phyloP scores from a whole-genome alignment of 2,797 vertebrate genomes.

The Hydrocynus forskahlii region DNA sequence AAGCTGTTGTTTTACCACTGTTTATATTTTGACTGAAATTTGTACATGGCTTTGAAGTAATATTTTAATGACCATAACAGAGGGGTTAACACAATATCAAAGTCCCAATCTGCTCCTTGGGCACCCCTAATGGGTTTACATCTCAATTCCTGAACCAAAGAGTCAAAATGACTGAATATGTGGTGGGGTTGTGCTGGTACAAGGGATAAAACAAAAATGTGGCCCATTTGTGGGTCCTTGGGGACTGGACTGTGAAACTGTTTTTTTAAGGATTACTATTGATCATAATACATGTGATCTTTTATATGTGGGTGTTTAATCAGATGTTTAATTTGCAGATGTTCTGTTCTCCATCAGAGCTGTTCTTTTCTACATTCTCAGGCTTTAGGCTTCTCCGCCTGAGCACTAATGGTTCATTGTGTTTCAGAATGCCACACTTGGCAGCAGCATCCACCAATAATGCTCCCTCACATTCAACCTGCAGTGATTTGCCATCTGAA shows the following conservation, averaged over 20 bases:
- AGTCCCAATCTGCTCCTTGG: background rate
- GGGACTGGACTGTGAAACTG: background rate
- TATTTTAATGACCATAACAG: too few relatives aligned
- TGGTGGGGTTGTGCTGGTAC: background rate
- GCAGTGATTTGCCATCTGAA: constrained; percentile 22
- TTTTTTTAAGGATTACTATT: background rate
- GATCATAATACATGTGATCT: background rate
- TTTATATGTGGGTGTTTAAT: background rate
- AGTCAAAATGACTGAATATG: too few relatives aligned
- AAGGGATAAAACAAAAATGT: background rate
- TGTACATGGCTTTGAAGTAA: too few relatives aligned
- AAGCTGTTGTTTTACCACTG: background rate
- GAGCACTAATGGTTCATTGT: background rate
- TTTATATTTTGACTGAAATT: background rate
- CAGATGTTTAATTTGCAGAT: background rate
- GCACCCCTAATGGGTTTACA: too few relatives aligned
- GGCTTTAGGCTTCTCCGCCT: background rate
- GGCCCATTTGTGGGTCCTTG: background rate
- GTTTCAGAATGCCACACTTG: background rate
- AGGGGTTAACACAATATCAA: too few relatives aligned
- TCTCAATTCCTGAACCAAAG: too few relatives aligned
- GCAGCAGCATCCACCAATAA: constrained; percentile 12
- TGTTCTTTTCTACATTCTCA: background rate
- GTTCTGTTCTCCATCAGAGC: background rate
- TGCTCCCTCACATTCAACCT: constrained; percentile 13